Conservation (phyloP, 2,113 vertebrate species). For the Lagopus muta region DNA sequence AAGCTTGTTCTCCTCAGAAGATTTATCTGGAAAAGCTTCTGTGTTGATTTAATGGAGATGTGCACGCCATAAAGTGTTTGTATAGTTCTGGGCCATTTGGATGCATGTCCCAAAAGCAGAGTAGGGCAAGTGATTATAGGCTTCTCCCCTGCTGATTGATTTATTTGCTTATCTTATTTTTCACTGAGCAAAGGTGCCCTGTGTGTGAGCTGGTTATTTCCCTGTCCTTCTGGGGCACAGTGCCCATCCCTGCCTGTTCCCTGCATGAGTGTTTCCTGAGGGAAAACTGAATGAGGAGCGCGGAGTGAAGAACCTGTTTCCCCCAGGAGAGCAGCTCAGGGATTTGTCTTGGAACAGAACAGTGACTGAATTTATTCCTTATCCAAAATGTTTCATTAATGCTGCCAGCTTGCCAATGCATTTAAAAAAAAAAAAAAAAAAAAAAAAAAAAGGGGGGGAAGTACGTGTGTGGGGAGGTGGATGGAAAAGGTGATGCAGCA, state of each 20-base stretch:
- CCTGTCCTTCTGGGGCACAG: accelerated
- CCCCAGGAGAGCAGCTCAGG: neutral
- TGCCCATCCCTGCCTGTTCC: neutral
- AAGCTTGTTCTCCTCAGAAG: conserved; percentile 8
- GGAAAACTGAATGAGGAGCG: neutral
- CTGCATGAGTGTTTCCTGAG: neutral
- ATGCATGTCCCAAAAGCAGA: neutral
- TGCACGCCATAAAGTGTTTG: neutral
- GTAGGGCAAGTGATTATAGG: neutral
- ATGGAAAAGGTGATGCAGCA: neutral
- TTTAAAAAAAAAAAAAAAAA: neutral
- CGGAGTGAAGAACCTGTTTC: neutral
- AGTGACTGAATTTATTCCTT: neutral
- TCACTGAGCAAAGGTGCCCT: neutral
- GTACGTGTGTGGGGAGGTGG: neutral
- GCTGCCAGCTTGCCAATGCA: neutral
- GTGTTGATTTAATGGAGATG: neutral
- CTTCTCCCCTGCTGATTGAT: neutral
- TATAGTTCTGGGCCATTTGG: neutral
- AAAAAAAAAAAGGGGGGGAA: neutral
- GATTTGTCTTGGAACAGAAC: neutral
- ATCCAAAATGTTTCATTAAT: neutral
- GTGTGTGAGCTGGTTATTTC: neutral
- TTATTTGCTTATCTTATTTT: neutral
- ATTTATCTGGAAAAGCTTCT: conserved; percentile 25